phyloP scores from a whole-genome alignment of 2,797 vertebrate species.

The Odontamblyopus lacepedii region DNA sequence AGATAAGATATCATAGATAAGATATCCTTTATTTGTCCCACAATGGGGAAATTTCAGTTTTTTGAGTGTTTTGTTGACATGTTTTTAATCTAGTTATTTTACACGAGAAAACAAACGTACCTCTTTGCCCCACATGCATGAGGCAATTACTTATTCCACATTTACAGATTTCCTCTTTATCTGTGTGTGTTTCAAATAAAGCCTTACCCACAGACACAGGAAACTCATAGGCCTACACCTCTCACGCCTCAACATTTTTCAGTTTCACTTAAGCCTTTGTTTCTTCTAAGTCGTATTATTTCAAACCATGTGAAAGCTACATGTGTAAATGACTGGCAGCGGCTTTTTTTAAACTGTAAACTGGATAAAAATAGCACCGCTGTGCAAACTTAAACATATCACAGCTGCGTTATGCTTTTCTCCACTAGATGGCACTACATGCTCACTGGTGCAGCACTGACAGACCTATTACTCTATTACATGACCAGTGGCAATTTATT shows the following conservation, averaged over 20 bases:
- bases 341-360: background rate
- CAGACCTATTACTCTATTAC: background rate
- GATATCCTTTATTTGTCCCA: no score
- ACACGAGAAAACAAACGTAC: no score
- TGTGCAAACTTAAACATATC: background rate
- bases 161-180: no score
- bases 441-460: constrained; percentile 14
- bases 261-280: constrained; percentile 17
- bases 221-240: constrained; percentile 16
- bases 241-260: constrained; percentile 30
- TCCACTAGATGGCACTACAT: constrained; percentile 66
- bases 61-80: no score
- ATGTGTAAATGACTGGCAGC: background rate
- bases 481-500: background rate
- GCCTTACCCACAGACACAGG: constrained; percentile 29
- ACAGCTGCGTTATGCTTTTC: background rate
- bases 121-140: no score
- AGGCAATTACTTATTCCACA: no score
- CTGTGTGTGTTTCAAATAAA: constrained; percentile 2
- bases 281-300: background rate
- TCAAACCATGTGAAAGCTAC: background rate
- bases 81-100: no score
- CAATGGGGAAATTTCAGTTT: no score
- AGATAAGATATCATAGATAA: no score
- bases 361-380: background rate